Base-by-base conservation (phyloP, 2,797 vertebrate species). In the Hapalemur alaotrensis region DNA sequence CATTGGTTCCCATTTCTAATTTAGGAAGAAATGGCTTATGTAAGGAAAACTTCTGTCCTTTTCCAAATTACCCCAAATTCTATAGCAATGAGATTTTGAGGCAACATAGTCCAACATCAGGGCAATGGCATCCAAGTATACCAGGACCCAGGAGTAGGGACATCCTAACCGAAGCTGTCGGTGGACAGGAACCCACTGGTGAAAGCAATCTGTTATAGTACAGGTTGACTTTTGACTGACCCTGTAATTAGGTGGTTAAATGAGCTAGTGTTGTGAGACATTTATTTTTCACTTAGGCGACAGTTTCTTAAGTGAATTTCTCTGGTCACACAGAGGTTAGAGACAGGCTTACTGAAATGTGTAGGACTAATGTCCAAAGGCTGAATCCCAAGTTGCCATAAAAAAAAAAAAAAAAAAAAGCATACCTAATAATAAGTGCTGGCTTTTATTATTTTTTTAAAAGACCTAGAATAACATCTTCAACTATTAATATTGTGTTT, bases 281-380 rank as follows among this genome's bases (percentile, higher is more conserved):
- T 89, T 97, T 96, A 93, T 92, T 96, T 97, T 90, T 96, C 93
- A 92, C 63, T 94, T 97, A 93, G 82, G 43, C 1, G 54, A 91
- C 91, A 96, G 86, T 91, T 97, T 85, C 80, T 96, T 94, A 96
- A 97, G 85, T 96, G 94, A 96, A 89, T 94, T 94, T 88, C 28
- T 93, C 91, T 89, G 78, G 78, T 93, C 85, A 92, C 73, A 75
- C 38, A 76, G 57, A 96, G 61, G 43, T 96, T 97, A 95, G 70
- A 95, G 48, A 79, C 50, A 75, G 35, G 52, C 22, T 79, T 91
- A 75, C 0, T 22, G 65, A 88, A 85, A 91, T 25, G 35, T 88
- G 38, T 22, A 72, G n/a, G 32, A 57, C 72, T 75, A 43, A 78
- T 11, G 69, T 20, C 38, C 69, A 70, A 90, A 20, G 50, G 28